Evolutionary conservation across 2,113 vertebrate species (phyloP).

Genomic region (Xenopus tropicalis): UCB_Xtro_10.0 CM004451.2:63924001-63924500

Average conservation of each 20-base stretch:
- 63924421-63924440: slow-evolving; percentile 88
- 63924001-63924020: slow-evolving; percentile 57
- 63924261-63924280: no score
- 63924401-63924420: slow-evolving; percentile 83
- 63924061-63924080: slow-evolving; percentile 90
- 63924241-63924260: no score
- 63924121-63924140: slow-evolving; percentile 91
- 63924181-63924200: no score
- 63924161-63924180: slow-evolving; percentile 64
- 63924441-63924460: slow-evolving; percentile 93
- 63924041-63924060: slow-evolving; percentile 90
- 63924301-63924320: background rate
- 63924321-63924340: background rate
- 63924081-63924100: slow-evolving; percentile 92
- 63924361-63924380: slow-evolving; percentile 93
- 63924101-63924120: slow-evolving; percentile 89
- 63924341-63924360: slow-evolving; percentile 68
- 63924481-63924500: slow-evolving; percentile 68
- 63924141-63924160: slow-evolving; percentile 77
- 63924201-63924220: no score
- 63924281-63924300: no score
- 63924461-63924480: slow-evolving; percentile 89
- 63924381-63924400: slow-evolving; percentile 80
- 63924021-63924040: slow-evolving; percentile 91
- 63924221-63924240: no score